A percentile compares a stretch with the other conserved stretches of the same genome.
Evolutionary conservation across 2,797 vertebrate species (phyloP).

Genomic region (Dromococcyx pavoninus): DNA sequence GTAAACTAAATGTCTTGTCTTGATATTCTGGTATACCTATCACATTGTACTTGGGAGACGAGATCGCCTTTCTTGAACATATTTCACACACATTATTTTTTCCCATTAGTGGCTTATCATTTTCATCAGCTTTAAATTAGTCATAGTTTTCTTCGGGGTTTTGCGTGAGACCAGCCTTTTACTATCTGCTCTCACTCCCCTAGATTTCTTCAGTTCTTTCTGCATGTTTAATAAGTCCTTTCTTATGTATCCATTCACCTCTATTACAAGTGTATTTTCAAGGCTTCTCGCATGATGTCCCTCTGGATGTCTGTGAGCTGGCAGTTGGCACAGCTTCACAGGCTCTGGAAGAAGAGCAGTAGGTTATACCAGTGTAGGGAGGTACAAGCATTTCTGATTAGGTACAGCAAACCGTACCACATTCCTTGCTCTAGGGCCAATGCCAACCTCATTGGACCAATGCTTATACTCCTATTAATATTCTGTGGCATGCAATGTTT

Average conservation of each 20-base stretch:
- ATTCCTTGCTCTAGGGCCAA: conserved; percentile 26
- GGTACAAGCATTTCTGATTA: background rate
- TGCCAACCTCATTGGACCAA: conserved; percentile 16
- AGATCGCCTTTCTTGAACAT: background rate
- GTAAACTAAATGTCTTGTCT: background rate
- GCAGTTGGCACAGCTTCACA: background rate
- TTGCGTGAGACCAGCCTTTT: background rate
- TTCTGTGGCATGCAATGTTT: conserved; percentile 27
- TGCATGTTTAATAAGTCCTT: background rate
- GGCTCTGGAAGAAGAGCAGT: background rate
- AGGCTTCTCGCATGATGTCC: rapidly evolving
- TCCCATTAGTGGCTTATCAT: background rate
- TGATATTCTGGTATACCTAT: background rate
- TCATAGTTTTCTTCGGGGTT: background rate
- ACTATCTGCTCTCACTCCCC: background rate
- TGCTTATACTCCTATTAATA: conserved; percentile 8
- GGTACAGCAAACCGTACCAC: background rate
- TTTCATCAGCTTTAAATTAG: conserved; percentile 5
- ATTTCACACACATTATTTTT: background rate
- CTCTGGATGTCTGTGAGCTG: background rate
- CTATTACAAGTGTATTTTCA: background rate
- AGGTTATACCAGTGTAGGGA: background rate
- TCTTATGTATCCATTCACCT: background rate
- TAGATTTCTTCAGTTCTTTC: conserved; percentile 1
- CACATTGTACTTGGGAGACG: background rate